These are phyloP conservation scores for Miltochrista miniata DNA, from an alignment of 2,888 invertebrate species.

Conservation along the genomic window DNA sequence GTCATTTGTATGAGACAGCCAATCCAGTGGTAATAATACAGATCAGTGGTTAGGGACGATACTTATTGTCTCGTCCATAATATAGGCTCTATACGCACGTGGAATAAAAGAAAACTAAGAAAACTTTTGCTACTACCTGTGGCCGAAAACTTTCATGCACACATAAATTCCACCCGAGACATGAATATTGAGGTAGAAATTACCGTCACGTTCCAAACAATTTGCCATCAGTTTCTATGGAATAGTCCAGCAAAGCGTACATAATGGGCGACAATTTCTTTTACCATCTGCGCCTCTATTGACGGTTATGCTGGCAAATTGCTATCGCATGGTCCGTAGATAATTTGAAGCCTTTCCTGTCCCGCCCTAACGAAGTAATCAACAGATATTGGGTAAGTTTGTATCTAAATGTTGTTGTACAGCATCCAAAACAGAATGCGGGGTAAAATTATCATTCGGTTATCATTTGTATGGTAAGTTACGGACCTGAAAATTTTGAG, in stretches of 20 bases:
- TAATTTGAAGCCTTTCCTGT: constrained; percentile 37
- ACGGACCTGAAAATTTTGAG: too few relatives aligned
- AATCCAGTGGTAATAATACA: too few relatives aligned
- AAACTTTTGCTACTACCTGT: constrained; percentile 46
- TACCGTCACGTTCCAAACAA: constrained; percentile 59
- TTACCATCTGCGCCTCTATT: constrained; percentile 66
- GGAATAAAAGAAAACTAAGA: constrained; percentile 45
- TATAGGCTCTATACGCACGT: constrained; percentile 37
- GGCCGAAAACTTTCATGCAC: constrained; percentile 37
- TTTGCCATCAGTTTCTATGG: constrained; percentile 71
- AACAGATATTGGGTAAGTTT: constrained; percentile 31
- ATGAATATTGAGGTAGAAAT: constrained; percentile 62
- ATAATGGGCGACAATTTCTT: constrained; percentile 75
- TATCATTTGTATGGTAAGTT: neutral
- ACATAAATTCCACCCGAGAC: constrained; percentile 53
- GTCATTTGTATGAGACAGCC: too few relatives aligned
- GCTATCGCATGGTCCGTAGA: constrained; percentile 41
- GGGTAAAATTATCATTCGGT: neutral
- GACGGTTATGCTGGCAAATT: constrained; percentile 31
- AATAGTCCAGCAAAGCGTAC: constrained; percentile 66
- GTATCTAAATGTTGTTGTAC: constrained; percentile 12
- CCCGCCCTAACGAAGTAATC: constrained; percentile 27
- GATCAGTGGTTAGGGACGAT: too few relatives aligned
- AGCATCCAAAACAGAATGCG: neutral
- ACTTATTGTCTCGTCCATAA: too few relatives aligned